Evolutionary conservation across 2,797 vertebrate genomes (phyloP), one percentile per base, ranked within the genome.

Genomic region (Tapera naevia): DNA sequence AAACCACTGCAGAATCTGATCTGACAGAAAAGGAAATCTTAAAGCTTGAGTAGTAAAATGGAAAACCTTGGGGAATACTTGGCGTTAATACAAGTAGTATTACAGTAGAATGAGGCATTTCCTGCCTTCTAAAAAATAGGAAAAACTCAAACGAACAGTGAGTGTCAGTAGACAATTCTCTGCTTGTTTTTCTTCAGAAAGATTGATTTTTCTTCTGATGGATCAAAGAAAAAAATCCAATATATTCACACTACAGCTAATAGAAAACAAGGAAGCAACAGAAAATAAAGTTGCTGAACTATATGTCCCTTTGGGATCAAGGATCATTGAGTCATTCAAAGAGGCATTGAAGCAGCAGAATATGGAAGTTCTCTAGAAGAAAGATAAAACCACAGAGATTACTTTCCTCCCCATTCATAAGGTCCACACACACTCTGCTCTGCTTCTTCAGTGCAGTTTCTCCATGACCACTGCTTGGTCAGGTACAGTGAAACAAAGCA

Each of bases 31-130:
- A 80, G 39, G 19, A 43, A 88, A 83, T 87, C 51, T 80, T 85
- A 53, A 86, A n/a, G 33, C 61, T 91, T 91, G 56, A 88, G 48
- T 33, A 90, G 67, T 84, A 88, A 96, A 89, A 74, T 51, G 54
- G 43, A 80, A 92, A 94, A 60, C 58, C 48, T 78, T 76, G 50
- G 62, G 80, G 89, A 94, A 75, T 56, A 58, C 51, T 64, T 89
- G 70, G 15, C 35, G 13, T 85, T 88, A 65, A 64, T 80, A 86
- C 70, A 96, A 93, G 86, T 30, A 85, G 60, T 67, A 64, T 35
- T 80, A 54, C 35, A 90, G 64, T 43, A 64, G 54, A 89, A 94
- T 64, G 50, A 95, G 51, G 37, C 46, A 91, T 96, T 94, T 91
- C 74, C 87, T 90, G 70, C 46, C 74, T 96, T 69, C 46, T 35